These are phyloP conservation scores for Caranx melampygus DNA, from an alignment of 2,113 vertebrate species.

Conservation along the genomic window DNA sequence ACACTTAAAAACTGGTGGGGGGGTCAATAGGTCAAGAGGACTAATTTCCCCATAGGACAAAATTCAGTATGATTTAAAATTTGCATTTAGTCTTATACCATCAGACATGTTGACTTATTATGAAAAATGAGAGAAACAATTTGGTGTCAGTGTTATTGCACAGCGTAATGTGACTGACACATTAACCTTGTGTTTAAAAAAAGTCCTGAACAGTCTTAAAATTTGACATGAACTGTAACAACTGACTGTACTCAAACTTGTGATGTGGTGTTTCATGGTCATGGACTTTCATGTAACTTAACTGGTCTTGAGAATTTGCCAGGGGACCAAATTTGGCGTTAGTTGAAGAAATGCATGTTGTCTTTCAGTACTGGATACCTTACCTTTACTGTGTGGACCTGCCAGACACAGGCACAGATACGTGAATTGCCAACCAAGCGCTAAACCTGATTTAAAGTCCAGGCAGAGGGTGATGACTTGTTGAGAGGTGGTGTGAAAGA, in stretches of 20 bases:
- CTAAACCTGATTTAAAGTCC: slow-evolving; percentile 32
- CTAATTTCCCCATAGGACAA: not conserved
- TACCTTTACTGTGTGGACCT: not conserved
- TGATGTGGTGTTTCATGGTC: no score
- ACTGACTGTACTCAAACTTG: no score
- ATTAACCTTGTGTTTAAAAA: not conserved
- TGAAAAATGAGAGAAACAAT: no score
- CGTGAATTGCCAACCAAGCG: slow-evolving; percentile 15
- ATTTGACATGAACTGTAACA: not conserved
- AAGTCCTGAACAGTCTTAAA: not conserved
- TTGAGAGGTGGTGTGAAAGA: slow-evolving; percentile 8
- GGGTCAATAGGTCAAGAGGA: not conserved
- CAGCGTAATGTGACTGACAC: not conserved
- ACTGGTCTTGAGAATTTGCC: not conserved
- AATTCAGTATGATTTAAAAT: not conserved
- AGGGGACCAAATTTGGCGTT: not conserved
- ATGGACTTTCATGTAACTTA: no score
- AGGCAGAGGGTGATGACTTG: slow-evolving; percentile 22
- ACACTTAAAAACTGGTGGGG: no score
- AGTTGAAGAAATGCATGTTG: not conserved
- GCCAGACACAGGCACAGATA: not conserved
- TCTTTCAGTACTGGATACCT: not conserved
- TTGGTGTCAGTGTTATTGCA: not conserved
- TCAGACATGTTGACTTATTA: no score
- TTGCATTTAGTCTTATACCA: no score